Percentiles rank a stretch among this genome's conserved stretches.
These are phyloP conservation scores for Mirounga angustirostris DNA, from an alignment of 2,113 vertebrate species.

Conservation along the genomic window DNA sequence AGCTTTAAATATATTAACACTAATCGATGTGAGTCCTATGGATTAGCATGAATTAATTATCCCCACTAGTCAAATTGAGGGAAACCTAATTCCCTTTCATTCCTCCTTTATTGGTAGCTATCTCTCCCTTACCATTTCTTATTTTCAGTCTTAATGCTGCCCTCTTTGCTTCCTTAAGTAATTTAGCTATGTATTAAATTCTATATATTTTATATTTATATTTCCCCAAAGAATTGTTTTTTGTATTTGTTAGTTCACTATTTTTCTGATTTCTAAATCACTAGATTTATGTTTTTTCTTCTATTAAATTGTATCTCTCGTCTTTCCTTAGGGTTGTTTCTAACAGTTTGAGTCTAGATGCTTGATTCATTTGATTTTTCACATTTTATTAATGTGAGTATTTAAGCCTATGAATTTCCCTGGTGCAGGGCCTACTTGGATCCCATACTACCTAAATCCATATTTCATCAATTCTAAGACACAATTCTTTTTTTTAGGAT, in stretches of 20 bases:
- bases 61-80: neutral
- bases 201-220: neutral
- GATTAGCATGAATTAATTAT: neutral
- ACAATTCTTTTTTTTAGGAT: neutral
- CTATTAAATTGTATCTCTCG: neutral
- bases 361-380: neutral
- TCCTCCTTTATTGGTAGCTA: neutral
- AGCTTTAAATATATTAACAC: neutral
- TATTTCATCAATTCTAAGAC: neutral
- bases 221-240: neutral
- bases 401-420: neutral
- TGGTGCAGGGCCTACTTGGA: neutral
- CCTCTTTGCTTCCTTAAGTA: neutral
- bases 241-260: neutral
- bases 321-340: neutral
- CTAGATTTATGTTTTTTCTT: neutral
- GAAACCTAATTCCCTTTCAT: neutral
- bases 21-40: neutral
- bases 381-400: neutral
- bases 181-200: neutral
- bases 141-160: neutral
- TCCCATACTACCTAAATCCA: neutral
- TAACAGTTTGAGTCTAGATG: neutral
- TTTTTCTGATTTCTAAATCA: neutral
- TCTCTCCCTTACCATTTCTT: neutral